Evolutionary conservation across 2,888 invertebrate genomes (phyloP), one percentile per base, ranked within the genome.

Genomic region (Eristalis arbustorum): DNA sequence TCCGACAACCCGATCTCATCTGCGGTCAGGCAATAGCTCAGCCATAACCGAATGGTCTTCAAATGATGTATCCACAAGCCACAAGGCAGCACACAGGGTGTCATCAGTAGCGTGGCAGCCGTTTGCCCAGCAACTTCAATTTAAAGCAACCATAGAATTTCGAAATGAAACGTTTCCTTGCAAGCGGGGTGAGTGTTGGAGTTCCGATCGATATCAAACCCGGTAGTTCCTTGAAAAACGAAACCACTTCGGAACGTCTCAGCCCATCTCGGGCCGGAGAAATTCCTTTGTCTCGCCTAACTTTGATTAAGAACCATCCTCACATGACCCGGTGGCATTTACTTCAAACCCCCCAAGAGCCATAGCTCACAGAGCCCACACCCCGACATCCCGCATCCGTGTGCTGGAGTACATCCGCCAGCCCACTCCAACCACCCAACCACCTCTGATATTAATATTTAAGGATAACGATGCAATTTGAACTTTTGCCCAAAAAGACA

Each of bases 391-490:
- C n/a, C 18, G 18, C 18, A 49, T 49, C 49, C 22, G 68, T 8
- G 34, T 62, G 42, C 40, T 40, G 40, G n/a, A n/a, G n/a, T 22
- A 49, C 62, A 31, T 62, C 62, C 42, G 31, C 31, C 42, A 40
- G 23, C 40, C 11, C 23, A 22, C 25, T 40, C 40, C 28, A 49
- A 14, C 37, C 37, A 0, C 2, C 22, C 59, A 23, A 11, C 42
- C 62, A 75, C 68, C 64, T 72, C 72, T 75, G 67, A 75, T 75
- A 87, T 87, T 87, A 87, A 87, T 87, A 83, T 87, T 87, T 87
- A 83, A 87, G 78, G 87, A 87, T 87, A 87, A 87, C 87, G 87
- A 87, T 87, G 87, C 83, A 87, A 87, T 87, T 87, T 83, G 74
- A 87, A 87, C 87, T 87, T 87, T 87, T 78, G 78, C 74, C 78